Base-by-base conservation (phyloP, 2,888 invertebrate genomes). In the Scaptomyza caliginosa region DNA sequence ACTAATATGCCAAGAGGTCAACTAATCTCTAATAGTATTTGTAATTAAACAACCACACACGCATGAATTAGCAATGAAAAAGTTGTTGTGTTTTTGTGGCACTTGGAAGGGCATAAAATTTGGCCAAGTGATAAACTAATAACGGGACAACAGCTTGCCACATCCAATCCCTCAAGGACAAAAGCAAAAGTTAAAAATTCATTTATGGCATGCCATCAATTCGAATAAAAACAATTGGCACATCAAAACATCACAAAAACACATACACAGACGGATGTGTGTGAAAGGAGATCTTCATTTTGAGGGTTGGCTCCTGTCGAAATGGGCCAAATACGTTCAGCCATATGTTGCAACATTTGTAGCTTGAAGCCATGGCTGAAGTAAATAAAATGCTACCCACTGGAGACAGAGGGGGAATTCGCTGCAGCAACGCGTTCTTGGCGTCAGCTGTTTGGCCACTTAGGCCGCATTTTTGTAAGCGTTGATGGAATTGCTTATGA, bases 371-470 rank as follows among this genome's bases (percentile, higher is more conserved):
- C 74, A 77, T 76, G 66, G 65, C 70, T 62, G 72, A 86, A 86
- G 82, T 84, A 78, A 84, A 86, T 84, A 84, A 83, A 83, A 54
- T 32, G 42, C 38, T 1, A 11, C 23, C 6, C 28, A 23, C 40
- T 13, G 19, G 42, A 49, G 24, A 13, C 7, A 8, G 16, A 17
- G 32, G n/a, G 10, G 39, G 24, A 10, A 32, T n/a, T n/a, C 24
- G 16, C 2, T 28, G 13, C 7, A 11, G 28, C 49, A 34, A 28
- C 21, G 45, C 24, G 45, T 34, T 36, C 38, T 60, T 86, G 89
- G 90, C 91, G 91, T 83, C 91, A 91, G 91, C 91, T 91, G 89
- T 89, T 84, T 85, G 89, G 88, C 90, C 91, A 91, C 91, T 91
- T 91, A 90, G 90, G 85, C 85, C 65, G 67, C 74, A 58, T 70